A percentile compares a stretch with the other conserved stretches of the same genome.
Evolutionary conservation across 2,797 vertebrate species (phyloP).

Genomic region (Pipistrellus pipistrellus): DNA sequence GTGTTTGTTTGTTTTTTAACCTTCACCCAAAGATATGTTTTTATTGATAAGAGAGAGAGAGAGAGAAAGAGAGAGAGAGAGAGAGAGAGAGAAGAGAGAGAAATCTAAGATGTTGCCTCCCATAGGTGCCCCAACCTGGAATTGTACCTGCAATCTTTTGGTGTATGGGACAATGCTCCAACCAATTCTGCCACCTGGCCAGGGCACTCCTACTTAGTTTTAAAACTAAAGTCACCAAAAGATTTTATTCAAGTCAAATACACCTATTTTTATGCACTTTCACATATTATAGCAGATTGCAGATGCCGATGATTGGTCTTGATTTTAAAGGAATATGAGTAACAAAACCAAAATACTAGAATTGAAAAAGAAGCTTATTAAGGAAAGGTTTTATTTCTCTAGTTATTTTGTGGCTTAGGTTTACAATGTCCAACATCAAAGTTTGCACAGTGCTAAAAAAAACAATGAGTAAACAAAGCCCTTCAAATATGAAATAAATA

Average conservation of each 20-base stretch:
- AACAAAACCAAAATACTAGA: slow-evolving; percentile 3
- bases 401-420: neutral
- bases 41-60: neutral
- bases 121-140: neutral
- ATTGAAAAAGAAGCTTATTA: slow-evolving; percentile 34
- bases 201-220: neutral
- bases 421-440: neutral
- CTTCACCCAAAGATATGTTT: neutral
- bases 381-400: neutral
- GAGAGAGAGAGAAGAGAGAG: no score
- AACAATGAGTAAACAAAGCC: neutral
- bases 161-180: neutral
- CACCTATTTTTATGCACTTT: slow-evolving; percentile 10
- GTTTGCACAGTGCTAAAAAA: neutral
- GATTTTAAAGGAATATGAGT: neutral
- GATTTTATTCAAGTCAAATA: neutral
- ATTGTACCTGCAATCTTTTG: neutral
- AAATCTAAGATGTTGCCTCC: neutral
- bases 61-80: no score
- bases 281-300: neutral
- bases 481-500: slow-evolving; percentile 4
- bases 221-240: slow-evolving; percentile 36
- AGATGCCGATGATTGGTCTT: neutral
- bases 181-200: neutral
- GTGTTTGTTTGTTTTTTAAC: neutral